These are phyloP conservation scores for Xylocopa sonorina DNA, from an alignment of 1,140 invertebrate species.

Conservation along the genomic window DNA sequence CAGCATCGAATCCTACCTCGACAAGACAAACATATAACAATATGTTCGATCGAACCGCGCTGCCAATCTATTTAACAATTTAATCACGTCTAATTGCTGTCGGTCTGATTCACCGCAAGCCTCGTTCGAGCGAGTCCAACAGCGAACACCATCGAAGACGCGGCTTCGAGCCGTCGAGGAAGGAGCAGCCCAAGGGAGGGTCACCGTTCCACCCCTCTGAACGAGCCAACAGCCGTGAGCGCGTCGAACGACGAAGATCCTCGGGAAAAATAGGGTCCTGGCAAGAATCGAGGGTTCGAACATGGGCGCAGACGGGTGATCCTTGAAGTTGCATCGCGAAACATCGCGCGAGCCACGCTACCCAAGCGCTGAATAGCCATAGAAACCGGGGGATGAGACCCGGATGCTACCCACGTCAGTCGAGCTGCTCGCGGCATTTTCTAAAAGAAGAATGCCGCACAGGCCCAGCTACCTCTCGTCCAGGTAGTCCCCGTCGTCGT, in stretches of 20 bases:
- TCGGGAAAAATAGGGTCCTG: not conserved
- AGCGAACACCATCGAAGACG: too few species aligned
- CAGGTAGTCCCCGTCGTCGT: slow-evolving; percentile 15
- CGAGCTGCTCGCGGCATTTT: too few species aligned
- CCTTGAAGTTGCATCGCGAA: slow-evolving; percentile 16
- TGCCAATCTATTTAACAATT: slow-evolving; percentile 5
- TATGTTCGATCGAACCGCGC: not conserved
- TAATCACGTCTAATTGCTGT: not conserved
- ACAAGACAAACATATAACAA: too few species aligned
- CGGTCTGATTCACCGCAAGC: not conserved
- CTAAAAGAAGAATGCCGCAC: slow-evolving; percentile 20
- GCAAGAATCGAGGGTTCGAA: not conserved
- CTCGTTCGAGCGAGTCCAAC: not conserved
- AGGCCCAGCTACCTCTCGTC: slow-evolving; percentile 8
- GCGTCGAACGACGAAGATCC: not conserved
- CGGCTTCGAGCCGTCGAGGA: too few species aligned
- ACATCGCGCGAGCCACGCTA: not conserved
- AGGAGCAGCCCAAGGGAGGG: too few species aligned
- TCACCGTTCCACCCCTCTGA: too few species aligned
- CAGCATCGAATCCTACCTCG: too few species aligned
- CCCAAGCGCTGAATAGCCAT: slow-evolving; percentile 22
- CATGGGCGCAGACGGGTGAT: not conserved
- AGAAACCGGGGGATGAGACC: not conserved
- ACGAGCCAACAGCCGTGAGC: too few species aligned
- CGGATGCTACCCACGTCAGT: too few species aligned